These are phyloP conservation scores for Dendronephthya gigantea DNA, from an alignment of 64 coral and sea anemone species.

Conservation along the genomic window DNA sequence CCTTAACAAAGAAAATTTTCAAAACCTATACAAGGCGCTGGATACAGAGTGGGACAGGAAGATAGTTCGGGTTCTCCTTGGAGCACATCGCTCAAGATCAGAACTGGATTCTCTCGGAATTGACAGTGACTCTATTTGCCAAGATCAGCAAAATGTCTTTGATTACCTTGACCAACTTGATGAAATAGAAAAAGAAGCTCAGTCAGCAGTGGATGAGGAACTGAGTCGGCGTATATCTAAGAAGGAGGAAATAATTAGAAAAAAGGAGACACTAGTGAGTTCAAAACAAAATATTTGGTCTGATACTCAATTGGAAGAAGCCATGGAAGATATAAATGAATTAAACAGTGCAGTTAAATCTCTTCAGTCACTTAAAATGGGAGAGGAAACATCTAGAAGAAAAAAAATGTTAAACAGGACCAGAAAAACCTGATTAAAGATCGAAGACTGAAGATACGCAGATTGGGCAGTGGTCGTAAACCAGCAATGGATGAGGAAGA, in stretches of 20 bases:
- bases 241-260: not conserved
- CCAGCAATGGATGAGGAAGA: not conserved
- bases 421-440: not conserved
- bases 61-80: not conserved
- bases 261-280: not conserved
- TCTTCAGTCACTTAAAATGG: not conserved
- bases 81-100: conserved; percentile 6
- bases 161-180: not conserved
- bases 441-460: not conserved
- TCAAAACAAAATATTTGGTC: not conserved
- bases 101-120: not conserved
- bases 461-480: not conserved
- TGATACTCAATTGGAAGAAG: not conserved
- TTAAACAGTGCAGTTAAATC: not conserved
- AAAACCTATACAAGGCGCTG: not conserved
- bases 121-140: not conserved
- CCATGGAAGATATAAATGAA: not conserved
- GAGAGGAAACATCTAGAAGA: not conserved
- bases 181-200: not conserved
- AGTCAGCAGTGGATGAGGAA: not conserved
- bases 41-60: conserved; percentile 26
- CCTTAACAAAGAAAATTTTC: not conserved
- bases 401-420: not conserved
- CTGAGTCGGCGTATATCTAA: not conserved
- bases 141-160: not conserved